Evolutionary conservation across 30 jellyfish, hydroid and myxozoan species (phyloP).

Genomic region (Pelagia noctiluca): DNA sequence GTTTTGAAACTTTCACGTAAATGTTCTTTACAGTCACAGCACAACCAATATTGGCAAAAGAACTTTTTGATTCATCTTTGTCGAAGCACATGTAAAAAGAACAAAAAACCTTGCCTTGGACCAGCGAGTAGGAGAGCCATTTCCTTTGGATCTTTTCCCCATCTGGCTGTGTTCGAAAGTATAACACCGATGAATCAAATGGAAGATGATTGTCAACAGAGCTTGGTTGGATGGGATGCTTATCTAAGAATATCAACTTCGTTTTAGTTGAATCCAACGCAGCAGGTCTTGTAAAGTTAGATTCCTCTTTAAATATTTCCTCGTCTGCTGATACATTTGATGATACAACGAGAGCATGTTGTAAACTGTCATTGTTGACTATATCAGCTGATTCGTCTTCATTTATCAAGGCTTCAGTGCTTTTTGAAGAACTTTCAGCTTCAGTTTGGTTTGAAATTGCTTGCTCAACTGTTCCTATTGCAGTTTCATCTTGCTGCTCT

Average conservation of each 20-base stretch:
- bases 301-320: not conserved
- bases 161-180: slow-evolving; percentile 27
- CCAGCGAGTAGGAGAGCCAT: slow-evolving; percentile 11
- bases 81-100: slow-evolving; percentile 15
- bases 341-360: not conserved
- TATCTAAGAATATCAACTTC: not conserved
- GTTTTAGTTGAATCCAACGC: not conserved
- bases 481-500: not conserved
- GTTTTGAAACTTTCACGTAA: slow-evolving; percentile 20
- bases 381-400: not conserved
- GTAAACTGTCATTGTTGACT: not conserved
- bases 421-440: no score
- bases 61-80: not conserved
- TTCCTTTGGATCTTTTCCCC: slow-evolving; percentile 9
- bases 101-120: not conserved
- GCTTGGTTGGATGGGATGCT: slow-evolving; percentile 20
- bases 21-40: not conserved
- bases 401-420: no score
- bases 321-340: not conserved
- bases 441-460: not conserved
- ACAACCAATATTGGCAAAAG: slow-evolving; percentile 15
- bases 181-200: not conserved
- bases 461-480: not conserved
- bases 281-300: not conserved
- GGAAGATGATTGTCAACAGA: not conserved